Conservation (phyloP, 2,113 vertebrate genomes). For the Turnix velox region DNA sequence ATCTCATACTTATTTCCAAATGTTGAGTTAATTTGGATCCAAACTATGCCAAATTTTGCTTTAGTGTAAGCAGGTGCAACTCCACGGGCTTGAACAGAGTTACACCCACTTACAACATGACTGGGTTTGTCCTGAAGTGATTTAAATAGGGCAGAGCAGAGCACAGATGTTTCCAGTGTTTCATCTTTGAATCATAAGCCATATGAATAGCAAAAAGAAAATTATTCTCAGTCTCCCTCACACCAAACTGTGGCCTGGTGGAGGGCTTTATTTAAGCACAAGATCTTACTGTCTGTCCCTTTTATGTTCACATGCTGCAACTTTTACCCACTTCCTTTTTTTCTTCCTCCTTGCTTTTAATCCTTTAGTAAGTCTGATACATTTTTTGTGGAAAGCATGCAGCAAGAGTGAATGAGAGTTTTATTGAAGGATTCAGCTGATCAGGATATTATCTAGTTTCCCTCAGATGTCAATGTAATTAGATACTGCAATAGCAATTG, state of each 20-base stretch:
- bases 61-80: constrained; percentile 40
- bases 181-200: neutral
- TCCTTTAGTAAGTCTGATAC: neutral
- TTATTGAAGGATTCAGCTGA: neutral
- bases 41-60: neutral
- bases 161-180: constrained; percentile 40
- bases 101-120: constrained; percentile 24
- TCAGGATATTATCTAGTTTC: neutral
- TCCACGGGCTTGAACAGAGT: constrained; percentile 2
- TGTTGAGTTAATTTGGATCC: constrained; percentile 41
- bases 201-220: neutral
- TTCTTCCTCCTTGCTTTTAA: neutral
- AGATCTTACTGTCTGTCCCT: neutral
- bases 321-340: neutral
- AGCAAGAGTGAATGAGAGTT: neutral
- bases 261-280: neutral
- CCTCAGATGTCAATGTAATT: neutral
- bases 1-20: constrained; percentile 32
- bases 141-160: constrained; percentile 25
- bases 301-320: neutral
- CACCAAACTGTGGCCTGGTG: neutral
- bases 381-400: neutral
- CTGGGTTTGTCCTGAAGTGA: constrained; percentile 26
- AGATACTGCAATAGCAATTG: neutral
- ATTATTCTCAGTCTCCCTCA: neutral